Conservation (phyloP, 2,113 vertebrate species). For the Salvelinus namaycush region DNA sequence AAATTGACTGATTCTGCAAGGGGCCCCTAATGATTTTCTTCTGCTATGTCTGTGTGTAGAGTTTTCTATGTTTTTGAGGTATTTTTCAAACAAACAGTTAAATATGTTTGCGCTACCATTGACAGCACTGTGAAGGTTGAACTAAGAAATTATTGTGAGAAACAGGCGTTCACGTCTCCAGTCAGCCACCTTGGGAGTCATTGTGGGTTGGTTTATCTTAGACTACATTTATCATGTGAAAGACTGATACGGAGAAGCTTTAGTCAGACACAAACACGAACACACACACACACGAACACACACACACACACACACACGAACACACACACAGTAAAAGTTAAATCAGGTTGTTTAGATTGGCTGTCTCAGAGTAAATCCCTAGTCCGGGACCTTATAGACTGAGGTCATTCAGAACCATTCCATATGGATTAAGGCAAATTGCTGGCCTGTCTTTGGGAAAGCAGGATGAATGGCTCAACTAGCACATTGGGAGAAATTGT, state of each 20-base stretch:
- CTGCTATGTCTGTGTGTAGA: not conserved
- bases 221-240: conserved; percentile 66
- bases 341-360: conserved; percentile 76
- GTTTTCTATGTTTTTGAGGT: conserved; percentile 3
- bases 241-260: conserved; percentile 55
- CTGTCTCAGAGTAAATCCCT: conserved; percentile 73
- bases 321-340: conserved; percentile 55
- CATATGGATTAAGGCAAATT: conserved; percentile 77
- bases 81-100: conserved; percentile 36
- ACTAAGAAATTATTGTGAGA: conserved; percentile 43
- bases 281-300: not conserved
- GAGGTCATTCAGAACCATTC: conserved; percentile 76
- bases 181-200: conserved; percentile 43
- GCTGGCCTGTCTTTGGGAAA: conserved; percentile 61
- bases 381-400: conserved; percentile 61
- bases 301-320: conserved; percentile 18
- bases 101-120: conserved; percentile 32
- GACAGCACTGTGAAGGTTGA: conserved; percentile 30
- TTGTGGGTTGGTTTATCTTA: conserved; percentile 61
- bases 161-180: conserved; percentile 47
- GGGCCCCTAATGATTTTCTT: not conserved
- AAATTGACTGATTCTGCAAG: not conserved
- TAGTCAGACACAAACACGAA: conserved; percentile 36
- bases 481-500: not conserved
- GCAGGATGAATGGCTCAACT: conserved; percentile 30